Percentiles rank a stretch among this genome's conserved stretches.
phyloP scores from a whole-genome alignment of 2,888 invertebrate species.

The Eucriotettix oculatus region DNA sequence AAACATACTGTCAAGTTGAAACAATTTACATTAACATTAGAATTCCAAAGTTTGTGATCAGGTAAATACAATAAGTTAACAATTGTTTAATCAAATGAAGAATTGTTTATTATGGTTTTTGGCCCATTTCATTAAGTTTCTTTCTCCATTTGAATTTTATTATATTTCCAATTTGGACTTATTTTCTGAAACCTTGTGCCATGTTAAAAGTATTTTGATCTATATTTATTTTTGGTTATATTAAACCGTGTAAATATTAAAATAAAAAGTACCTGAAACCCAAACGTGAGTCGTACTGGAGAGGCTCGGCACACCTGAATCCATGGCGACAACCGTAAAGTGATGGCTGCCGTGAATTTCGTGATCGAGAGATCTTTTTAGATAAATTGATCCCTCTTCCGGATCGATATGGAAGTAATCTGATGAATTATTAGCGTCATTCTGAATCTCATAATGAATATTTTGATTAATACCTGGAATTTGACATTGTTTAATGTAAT shows the following conservation, averaged over 20 bases:
- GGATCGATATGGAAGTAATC: conserved; percentile 65
- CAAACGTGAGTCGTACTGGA: conserved; percentile 70
- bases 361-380: conserved; percentile 66
- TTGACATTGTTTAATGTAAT: too few relatives aligned
- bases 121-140: too few relatives aligned
- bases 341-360: conserved; percentile 57
- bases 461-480: conserved; percentile 40
- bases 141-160: not conserved
- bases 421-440: conserved; percentile 40
- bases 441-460: conserved; percentile 52
- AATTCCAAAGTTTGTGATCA: too few relatives aligned
- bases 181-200: not conserved
- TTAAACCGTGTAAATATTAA: not conserved
- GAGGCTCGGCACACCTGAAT: conserved; percentile 68
- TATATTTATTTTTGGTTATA: not conserved
- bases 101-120: too few relatives aligned
- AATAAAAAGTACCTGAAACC: conserved; percentile 43
- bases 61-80: too few relatives aligned
- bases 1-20: too few relatives aligned
- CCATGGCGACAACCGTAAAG: conserved; percentile 63
- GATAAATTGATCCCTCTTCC: conserved; percentile 55
- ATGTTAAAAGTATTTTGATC: not conserved
- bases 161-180: not conserved
- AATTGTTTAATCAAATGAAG: too few relatives aligned
- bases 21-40: too few relatives aligned